A percentile compares a stretch with the other conserved stretches of the same genome.
These are phyloP conservation scores for Prunella himalayana DNA, from an alignment of 2,113 vertebrate genomes.

Conservation along the genomic window DNA sequence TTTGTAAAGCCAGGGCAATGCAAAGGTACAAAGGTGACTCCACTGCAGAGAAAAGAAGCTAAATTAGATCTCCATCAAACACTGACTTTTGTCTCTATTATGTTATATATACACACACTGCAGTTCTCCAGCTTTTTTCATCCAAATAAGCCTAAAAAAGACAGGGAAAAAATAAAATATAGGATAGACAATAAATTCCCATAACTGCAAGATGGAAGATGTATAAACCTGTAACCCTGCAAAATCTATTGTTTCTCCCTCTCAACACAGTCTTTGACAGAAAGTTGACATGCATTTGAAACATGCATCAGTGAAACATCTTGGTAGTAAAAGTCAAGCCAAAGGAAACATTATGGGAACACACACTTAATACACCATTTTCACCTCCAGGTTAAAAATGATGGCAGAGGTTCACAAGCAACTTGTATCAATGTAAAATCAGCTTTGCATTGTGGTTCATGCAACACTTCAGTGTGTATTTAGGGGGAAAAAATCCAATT, in stretches of 20 bases:
- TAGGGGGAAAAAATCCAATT: not conserved
- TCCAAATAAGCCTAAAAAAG: not conserved
- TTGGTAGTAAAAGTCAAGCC: not conserved
- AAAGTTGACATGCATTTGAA: not conserved
- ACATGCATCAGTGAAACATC: not conserved
- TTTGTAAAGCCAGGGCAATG: not conserved
- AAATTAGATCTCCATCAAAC: not conserved
- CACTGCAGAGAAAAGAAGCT: not conserved
- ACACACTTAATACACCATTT: not conserved
- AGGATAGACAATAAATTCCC: not conserved
- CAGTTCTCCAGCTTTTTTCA: not conserved
- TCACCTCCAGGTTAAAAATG: not conserved
- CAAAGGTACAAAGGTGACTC: not conserved
- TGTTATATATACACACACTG: not conserved
- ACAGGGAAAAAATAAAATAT: not conserved
- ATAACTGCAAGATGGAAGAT: not conserved
- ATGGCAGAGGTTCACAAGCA: accelerated
- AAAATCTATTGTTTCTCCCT: not conserved
- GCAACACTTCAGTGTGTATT: not conserved
- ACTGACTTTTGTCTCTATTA: not conserved
- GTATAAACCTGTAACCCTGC: not conserved
- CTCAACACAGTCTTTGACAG: not conserved
- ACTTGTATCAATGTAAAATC: not conserved
- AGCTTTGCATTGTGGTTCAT: not conserved
- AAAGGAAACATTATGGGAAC: not conserved